Percentiles rank a stretch among this genome's conserved stretches.
Conservation (phyloP, 1,140 invertebrate species). For the Drosophila malerkotliana region DNA sequence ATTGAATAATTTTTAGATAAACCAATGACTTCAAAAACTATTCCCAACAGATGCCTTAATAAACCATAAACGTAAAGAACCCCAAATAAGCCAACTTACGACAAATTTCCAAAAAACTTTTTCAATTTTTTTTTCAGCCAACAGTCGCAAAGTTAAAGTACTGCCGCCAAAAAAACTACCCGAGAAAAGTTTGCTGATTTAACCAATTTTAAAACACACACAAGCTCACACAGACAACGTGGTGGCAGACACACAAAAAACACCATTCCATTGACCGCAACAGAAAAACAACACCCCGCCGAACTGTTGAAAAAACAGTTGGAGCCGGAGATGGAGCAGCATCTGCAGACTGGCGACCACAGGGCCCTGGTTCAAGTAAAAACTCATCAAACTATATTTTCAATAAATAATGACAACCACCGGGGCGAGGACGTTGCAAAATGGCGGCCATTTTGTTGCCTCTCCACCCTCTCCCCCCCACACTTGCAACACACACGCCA, state of each 20-base stretch:
- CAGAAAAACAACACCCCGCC: conserved; percentile 54
- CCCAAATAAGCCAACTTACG: conserved; percentile 3
- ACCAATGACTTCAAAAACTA: background rate
- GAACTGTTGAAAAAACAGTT: conserved; percentile 2
- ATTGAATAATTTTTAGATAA: background rate
- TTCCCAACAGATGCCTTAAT: background rate
- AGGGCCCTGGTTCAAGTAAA: conserved; percentile 56
- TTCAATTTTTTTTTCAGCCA: conserved; percentile 31
- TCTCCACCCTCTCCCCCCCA: background rate
- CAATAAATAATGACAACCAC: conserved; percentile 77
- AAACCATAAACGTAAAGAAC: background rate
- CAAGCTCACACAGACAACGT: conserved; percentile 26
- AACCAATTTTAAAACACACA: conserved; percentile 66
- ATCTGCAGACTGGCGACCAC: conserved; percentile 17
- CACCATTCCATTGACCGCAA: conserved; percentile 65
- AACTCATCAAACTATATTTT: conserved; percentile 82
- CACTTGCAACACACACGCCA: conserved; percentile 1
- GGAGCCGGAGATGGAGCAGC: conserved; percentile 12
- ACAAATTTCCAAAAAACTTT: conserved; percentile 31
- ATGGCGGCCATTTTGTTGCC: conserved; percentile 57
- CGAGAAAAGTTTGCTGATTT: conserved; percentile 70
- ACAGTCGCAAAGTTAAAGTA: conserved; percentile 45
- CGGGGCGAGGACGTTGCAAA: conserved; percentile 6
- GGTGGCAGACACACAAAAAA: conserved; percentile 52
- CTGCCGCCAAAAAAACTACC: conserved; percentile 17